A percentile compares a stretch with the other conserved stretches of the same genome.
These are phyloP conservation scores for Mirza zaza DNA, from an alignment of 2,113 vertebrate species.

Conservation along the genomic window DNA sequence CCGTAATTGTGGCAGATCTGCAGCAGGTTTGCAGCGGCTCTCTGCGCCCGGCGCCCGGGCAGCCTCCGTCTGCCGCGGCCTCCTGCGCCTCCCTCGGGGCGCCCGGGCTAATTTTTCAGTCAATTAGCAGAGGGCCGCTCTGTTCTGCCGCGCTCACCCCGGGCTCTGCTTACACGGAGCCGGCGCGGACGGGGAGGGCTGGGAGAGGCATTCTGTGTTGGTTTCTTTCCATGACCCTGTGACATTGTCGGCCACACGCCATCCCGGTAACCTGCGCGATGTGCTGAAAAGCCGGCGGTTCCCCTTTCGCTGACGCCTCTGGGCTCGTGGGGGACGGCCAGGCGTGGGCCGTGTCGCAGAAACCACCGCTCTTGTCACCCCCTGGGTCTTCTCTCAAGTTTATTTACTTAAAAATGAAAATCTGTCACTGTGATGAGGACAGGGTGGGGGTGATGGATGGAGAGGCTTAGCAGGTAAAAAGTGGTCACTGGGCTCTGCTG, in stretches of 20 bases:
- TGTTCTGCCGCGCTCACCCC: conserved; percentile 91
- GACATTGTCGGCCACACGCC: conserved; percentile 91
- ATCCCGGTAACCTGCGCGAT: conserved; percentile 86
- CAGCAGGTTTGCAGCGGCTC: conserved; percentile 90
- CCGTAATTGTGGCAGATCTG: conserved; percentile 92
- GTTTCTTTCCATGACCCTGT: conserved; percentile 89
- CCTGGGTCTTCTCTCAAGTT: not conserved
- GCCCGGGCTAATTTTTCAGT: conserved; percentile 98
- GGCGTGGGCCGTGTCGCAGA: not conserved
- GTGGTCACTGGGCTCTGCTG: accelerated
- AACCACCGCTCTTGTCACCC: not conserved
- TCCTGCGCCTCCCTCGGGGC: conserved; percentile 90
- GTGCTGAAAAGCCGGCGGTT: conserved; percentile 71
- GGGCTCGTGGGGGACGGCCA: accelerated
- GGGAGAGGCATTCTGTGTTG: conserved; percentile 88
- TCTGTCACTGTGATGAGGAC: not conserved
- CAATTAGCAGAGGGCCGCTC: conserved; percentile 99
- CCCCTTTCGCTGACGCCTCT: not conserved
- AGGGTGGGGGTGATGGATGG: accelerated
- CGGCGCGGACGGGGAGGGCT: conserved; percentile 86
- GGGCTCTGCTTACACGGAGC: conserved; percentile 88
- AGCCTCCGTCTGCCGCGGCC: conserved; percentile 95
- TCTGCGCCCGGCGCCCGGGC: conserved; percentile 88
- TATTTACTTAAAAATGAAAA: not conserved
- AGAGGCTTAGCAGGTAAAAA: not conserved